Base-by-base conservation (phyloP, 2,888 invertebrate species). In the Eupithecia pulchellata region DNA sequence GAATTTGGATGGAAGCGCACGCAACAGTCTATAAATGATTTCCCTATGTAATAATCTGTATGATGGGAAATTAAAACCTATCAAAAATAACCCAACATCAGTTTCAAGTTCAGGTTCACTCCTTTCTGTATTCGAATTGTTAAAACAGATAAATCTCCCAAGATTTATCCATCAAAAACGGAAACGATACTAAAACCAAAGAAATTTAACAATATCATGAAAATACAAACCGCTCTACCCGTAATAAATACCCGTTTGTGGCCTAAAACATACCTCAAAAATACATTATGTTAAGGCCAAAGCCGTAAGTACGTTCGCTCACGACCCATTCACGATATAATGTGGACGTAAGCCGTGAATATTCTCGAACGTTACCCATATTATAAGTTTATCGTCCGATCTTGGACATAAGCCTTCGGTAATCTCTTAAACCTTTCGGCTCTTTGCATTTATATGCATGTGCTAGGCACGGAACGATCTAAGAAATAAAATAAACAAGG, bases 351-450 rank as follows among this genome's bases (percentile, higher is more conserved):
- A 77, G 71, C 72, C 72, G 69, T 73, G 75, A 75, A 77, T 78
- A 76, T 77, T 73, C 75, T 64, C 61, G 66, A 78, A 76, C 68
- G 69, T 64, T 72, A 65, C 71, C 74, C 77, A 76, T 79, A 75
- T 77, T 78, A 76, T 76, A 77, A 78, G 79, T 79, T 79, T 80
- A 80, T 76, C 77, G 75, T 75, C 73, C 77, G 74, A 72, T 77
- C 77, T 79, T 78, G 75, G 76, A 78, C 78, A 75, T 80, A 80
- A 81, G 80, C 79, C 42, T 20, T 64, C 14, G 68, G 78, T 81
- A 81, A 81, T 78, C 79, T 73, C 27, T 68, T 78, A 78, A 80
- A 75, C 77, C 77, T 76, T 77, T 78, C 75, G 74, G 75, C 72
- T 75, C 74, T 76, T 77, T 77, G 77, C 74, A 77, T 78, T 79